Evolutionary conservation across 2,113 vertebrate species (phyloP), one percentile per base, ranked within the genome.

Genomic region (Raja brachyura): DNA sequence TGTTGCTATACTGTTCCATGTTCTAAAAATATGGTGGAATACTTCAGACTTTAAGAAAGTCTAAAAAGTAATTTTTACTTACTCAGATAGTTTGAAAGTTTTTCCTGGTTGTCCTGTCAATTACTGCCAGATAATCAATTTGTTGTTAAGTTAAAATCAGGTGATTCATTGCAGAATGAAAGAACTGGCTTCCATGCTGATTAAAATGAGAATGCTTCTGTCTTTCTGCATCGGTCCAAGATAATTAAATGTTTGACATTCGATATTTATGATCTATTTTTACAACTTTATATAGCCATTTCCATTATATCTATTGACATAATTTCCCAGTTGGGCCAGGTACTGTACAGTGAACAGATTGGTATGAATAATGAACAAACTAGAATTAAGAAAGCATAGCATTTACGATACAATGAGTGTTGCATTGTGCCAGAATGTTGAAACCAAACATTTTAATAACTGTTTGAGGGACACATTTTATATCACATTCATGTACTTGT

Each of bases 341-440:
- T 25, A 61, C n/a, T 63, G 61, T 63, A 16, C 31, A 61, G 59
- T 88, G 59, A 63, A 33, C 83, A 88, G 83, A 66, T 59, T 88
- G 83, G n/a, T 20, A 16, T 88, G 59, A 88, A 88, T 63, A 66
- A 77, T 31, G 83, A 88, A 63, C 59, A 88, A 88, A 63, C n/a
- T 59, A 63, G 28, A 88, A 33, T 88, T 88, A 66, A 63, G n/a
- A 28, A n/a, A 88, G 59, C 59, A 88, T 3, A 8, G 83, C 63
- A 8, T 59, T 61, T 59, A 63, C 31, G 25, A 61, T 2, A 9
- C n/a, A 14, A 31, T 18, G 59, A 88, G 59, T 31, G 28, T 63
- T 31, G 59, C 28, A 31, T 6, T 66, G 31, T 61, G n/a, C 13
- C 59, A 88, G 59, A 88, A 63, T 6, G 13, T 63, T 31, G 59